A percentile compares a stretch with the other conserved stretches of the same genome.
These are phyloP conservation scores for Clunio marinus DNA, from an alignment of 2,888 invertebrate genomes.

Conservation along the genomic window DNA sequence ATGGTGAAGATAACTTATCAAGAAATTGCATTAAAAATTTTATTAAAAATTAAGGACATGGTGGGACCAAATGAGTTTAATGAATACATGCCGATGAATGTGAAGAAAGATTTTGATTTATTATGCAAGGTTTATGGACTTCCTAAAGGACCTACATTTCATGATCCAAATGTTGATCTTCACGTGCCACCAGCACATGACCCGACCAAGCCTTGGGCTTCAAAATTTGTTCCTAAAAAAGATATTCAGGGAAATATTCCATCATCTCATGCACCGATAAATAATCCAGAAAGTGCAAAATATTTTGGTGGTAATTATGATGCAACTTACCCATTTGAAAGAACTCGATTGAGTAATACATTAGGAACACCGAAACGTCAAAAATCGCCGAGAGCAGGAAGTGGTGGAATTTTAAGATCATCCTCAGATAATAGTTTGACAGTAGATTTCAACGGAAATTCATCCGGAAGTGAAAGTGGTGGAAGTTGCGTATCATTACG, in stretches of 20 bases:
- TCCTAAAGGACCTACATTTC: constrained; percentile 40
- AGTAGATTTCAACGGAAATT: constrained; percentile 33
- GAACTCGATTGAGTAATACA: constrained; percentile 21
- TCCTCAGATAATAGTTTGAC: constrained; percentile 23
- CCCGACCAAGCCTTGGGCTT: constrained; percentile 37
- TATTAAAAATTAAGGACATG: constrained; percentile 65
- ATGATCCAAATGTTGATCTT: constrained; percentile 45
- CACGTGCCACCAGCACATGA: constrained; percentile 41
- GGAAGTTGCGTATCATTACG: constrained; percentile 18
- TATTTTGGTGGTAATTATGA: constrained; percentile 35
- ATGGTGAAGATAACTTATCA: constrained; percentile 59
- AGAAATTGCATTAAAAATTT: constrained; percentile 64
- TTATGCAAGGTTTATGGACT: constrained; percentile 59
- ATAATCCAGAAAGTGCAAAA: neutral
- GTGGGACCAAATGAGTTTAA: constrained; percentile 65
- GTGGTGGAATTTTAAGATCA: constrained; percentile 25
- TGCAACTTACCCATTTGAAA: constrained; percentile 31
- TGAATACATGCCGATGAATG: constrained; percentile 54
- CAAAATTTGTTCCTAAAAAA: constrained; percentile 33
- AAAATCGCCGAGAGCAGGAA: constrained; percentile 23
- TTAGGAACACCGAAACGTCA: constrained; percentile 25
- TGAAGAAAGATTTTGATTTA: constrained; percentile 57
- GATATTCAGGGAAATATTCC: constrained; percentile 32
- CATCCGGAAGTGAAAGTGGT: constrained; percentile 22
- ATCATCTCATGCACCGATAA: constrained; percentile 19